Percentiles rank a stretch among this genome's conserved stretches.
Evolutionary conservation across 1,140 invertebrate species (phyloP).

Genomic region (Goniozus legneri): DNA sequence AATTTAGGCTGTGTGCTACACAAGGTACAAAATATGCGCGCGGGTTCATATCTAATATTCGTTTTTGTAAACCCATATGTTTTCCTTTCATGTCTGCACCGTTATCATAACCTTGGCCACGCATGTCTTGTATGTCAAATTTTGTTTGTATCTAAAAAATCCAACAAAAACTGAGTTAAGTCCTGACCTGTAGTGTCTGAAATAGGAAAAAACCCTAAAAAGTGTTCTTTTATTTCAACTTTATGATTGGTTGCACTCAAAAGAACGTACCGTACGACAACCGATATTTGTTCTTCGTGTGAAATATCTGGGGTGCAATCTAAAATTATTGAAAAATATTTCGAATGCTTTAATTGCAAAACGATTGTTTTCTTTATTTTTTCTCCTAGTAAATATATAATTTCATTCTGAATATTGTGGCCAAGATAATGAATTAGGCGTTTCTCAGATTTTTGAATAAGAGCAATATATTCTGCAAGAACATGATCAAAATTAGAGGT

Average conservation of each 20-base stretch:
- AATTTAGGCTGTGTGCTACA: constrained; percentile 7
- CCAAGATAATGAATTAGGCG: background rate
- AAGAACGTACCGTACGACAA: constrained; percentile 1
- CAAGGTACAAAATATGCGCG: constrained; percentile 23
- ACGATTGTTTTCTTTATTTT: constrained; percentile 10
- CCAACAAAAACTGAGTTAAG: constrained; percentile 2
- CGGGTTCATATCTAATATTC: constrained; percentile 22
- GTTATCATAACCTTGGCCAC: constrained; percentile 38
- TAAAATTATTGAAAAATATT: constrained; percentile 16
- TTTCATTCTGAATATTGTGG: constrained; percentile 15
- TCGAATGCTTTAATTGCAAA: background rate
- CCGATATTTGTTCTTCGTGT: constrained; percentile 17
- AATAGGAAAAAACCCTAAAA: constrained; percentile 8
- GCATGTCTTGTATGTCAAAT: background rate
- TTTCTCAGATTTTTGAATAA: background rate
- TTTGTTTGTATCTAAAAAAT: background rate
- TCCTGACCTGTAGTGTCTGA: constrained; percentile 5
- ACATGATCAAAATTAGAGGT: constrained; percentile 22
- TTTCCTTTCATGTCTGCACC: constrained; percentile 32
- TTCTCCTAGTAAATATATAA: constrained; percentile 10
- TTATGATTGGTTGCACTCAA: background rate
- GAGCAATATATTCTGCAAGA: constrained; percentile 17
- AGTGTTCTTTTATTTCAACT: constrained; percentile 5
- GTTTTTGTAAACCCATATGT: constrained; percentile 27
- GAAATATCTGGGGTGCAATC: constrained; percentile 17